phyloP scores from a whole-genome alignment of 2,888 invertebrate species.

The Acholoe squamosa region DNA sequence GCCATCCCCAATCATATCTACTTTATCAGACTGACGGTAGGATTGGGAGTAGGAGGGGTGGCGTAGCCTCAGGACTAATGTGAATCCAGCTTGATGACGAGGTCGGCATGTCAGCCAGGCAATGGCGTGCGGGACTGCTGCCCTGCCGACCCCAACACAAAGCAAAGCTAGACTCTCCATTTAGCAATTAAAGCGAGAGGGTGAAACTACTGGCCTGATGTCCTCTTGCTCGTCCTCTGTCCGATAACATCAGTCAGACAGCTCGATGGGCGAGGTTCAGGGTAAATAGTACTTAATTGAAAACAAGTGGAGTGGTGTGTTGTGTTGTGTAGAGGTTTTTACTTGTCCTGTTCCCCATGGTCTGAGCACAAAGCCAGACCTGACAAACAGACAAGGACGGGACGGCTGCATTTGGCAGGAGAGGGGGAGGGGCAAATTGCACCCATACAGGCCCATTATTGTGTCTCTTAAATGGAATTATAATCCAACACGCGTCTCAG shows the following conservation, averaged over 20 bases:
- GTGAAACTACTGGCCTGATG: background rate
- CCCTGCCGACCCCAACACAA: slow-evolving; percentile 17
- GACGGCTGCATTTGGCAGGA: too few species aligned
- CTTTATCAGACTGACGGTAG: background rate
- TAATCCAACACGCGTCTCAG: too few species aligned
- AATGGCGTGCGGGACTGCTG: background rate
- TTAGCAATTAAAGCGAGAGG: slow-evolving; percentile 21
- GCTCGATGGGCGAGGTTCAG: background rate
- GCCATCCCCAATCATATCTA: background rate
- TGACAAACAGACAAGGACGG: too few species aligned
- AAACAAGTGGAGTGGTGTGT: slow-evolving; percentile 17
- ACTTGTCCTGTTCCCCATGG: background rate
- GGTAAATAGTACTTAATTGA: slow-evolving; percentile 18
- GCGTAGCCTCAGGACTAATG: slow-evolving; percentile 2
- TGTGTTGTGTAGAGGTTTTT: background rate
- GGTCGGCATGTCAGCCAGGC: background rate
- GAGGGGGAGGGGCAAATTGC: too few species aligned
- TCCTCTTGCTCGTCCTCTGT: background rate
- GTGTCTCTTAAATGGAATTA: too few species aligned
- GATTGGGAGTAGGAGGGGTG: background rate
- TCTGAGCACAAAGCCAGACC: too few species aligned
- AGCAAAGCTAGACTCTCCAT: background rate
- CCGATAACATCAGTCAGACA: background rate
- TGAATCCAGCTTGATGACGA: slow-evolving; percentile 25
- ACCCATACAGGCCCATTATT: too few species aligned